Evolutionary conservation across 35 echinoderm and acorn worm genomes (phyloP), one percentile per base, ranked within the genome.

Genomic region (Eucidaris tribuloides): DNA sequence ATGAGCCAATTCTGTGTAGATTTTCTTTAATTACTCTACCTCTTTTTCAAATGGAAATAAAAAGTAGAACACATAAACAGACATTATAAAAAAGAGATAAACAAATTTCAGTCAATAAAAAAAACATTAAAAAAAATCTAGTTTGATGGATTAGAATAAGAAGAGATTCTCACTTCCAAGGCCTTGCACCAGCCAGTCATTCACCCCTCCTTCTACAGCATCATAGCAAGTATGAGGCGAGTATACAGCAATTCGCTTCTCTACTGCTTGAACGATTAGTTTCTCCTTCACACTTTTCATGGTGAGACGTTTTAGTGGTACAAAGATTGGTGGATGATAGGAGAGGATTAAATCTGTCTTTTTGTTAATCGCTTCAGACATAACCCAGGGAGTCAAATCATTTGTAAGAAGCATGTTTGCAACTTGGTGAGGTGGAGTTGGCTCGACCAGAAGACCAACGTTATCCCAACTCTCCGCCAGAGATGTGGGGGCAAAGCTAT

Each of bases 281-380:
- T 85, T 84, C 66, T 97, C 89, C 62, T 96, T 97, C 32, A 56
- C 60, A 22, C 27, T 88, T 14, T 46, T 63, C 89, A 91, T 88
- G 25, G 89, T 97, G 27, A 97, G 64, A 15, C 85, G 76, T 61
- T 97, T 91, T 62, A 97, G 49, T 4, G 89, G 78, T 42, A 34
- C 65, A 80, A 97, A 97, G 34, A 97, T 97, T 5, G 94, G 94
- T 45, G 94, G 94, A 89, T 97, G 94, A 46, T 97, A 97, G 0
- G 94, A 86, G 40, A 97, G 52, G 74, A 97, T 97, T 22, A 97
- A 57, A 78, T 81, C 65, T 22, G 78, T 30, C 38, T 66, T 74
- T 25, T 81, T 78, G 7, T 71, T 27, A 22, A 92, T 85, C 15
- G 94, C 94, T 45, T 97, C 94, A 13, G 58, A 62, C 25, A 97